A percentile compares a stretch with the other conserved stretches of the same genome.
These are phyloP conservation scores for Lasioglossum leucozonium DNA, from an alignment of 2,888 invertebrate genomes.

Conservation along the genomic window DNA sequence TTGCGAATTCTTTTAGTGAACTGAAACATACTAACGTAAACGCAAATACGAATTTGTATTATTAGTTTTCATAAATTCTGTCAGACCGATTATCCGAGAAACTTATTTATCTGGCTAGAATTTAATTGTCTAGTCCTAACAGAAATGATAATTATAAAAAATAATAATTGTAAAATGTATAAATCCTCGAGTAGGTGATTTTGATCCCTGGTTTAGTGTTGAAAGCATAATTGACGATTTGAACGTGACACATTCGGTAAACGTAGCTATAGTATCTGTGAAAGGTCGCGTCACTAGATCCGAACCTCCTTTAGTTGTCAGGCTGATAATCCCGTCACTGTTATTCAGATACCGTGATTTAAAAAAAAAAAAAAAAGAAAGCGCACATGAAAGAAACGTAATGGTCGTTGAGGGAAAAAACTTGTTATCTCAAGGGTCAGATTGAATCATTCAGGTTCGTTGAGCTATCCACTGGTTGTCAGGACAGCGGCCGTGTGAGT, in stretches of 20 bases:
- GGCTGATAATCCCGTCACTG: neutral
- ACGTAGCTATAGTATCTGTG: neutral
- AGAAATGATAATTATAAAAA: too few relatives aligned
- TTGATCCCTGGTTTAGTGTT: neutral
- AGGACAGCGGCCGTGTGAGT: slow-evolving; percentile 28
- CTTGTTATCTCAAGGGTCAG: slow-evolving; percentile 60
- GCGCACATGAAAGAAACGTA: neutral
- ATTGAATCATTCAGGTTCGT: slow-evolving; percentile 69
- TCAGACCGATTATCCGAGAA: too few relatives aligned
- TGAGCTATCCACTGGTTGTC: slow-evolving; percentile 51
- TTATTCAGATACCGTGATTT: neutral
- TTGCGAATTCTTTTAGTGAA: too few relatives aligned
- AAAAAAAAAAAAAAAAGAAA: too few relatives aligned
- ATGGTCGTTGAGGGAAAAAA: slow-evolving; percentile 43
- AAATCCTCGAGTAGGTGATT: neutral
- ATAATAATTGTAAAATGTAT: neutral
- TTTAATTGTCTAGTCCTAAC: too few relatives aligned
- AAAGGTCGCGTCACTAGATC: neutral
- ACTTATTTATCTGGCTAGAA: too few relatives aligned
- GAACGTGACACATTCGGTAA: neutral
- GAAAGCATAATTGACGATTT: neutral
- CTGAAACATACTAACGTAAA: too few relatives aligned
- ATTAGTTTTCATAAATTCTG: too few relatives aligned
- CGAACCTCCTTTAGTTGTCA: neutral
- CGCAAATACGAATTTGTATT: too few relatives aligned